phyloP scores from a whole-genome alignment of 2,888 invertebrate genomes.

The Eutolmus rufibarbis region DNA sequence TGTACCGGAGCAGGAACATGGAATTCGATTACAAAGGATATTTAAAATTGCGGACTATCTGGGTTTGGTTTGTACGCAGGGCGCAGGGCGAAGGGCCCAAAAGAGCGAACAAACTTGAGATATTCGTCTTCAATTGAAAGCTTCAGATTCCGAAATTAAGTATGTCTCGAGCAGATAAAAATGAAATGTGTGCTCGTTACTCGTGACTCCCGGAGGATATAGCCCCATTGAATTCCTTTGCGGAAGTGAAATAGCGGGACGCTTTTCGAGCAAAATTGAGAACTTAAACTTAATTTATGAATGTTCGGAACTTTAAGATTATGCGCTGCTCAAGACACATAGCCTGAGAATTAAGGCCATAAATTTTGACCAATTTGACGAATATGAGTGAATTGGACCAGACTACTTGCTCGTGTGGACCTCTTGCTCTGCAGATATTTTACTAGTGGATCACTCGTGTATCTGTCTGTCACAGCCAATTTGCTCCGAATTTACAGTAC shows the following conservation, averaged over 20 bases:
- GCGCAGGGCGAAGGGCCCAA: neutral
- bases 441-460: too few relatives aligned
- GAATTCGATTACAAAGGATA: neutral
- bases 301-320: neutral
- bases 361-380: neutral
- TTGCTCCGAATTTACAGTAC: too few relatives aligned
- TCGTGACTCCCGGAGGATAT: neutral
- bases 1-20: neutral
- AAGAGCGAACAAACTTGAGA: neutral
- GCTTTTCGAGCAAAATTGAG: neutral
- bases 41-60: neutral
- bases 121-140: neutral
- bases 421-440: neutral
- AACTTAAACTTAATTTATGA: neutral
- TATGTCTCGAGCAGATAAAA: neutral
- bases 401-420: neutral
- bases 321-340: neutral
- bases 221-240: neutral
- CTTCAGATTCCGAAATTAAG: neutral
- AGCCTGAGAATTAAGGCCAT: neutral
- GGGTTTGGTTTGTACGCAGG: neutral
- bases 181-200: neutral
- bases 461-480: too few relatives aligned
- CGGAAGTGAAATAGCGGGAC: neutral
- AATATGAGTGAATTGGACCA: neutral